Evolutionary conservation across 2,888 invertebrate genomes (phyloP).

Genomic region (Nephrotoma guestfalica): DNA sequence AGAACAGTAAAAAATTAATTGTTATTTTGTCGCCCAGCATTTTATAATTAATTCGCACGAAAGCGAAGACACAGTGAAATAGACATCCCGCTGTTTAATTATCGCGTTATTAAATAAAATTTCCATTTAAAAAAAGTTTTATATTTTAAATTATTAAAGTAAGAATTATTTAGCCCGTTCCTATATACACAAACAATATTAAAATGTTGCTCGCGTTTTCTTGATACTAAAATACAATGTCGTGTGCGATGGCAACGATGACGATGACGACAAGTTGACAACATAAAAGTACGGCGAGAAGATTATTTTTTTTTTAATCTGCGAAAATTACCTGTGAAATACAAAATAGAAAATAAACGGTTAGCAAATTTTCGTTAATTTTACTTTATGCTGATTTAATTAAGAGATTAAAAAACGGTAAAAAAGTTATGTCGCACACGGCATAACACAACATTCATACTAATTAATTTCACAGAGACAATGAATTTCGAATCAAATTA

Average conservation of each 20-base stretch:
- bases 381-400: background rate
- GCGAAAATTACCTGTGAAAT: background rate
- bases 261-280: background rate
- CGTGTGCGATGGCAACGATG: too few species aligned
- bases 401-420: background rate
- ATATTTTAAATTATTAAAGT: background rate
- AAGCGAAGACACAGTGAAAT: background rate
- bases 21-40: background rate
- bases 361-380: background rate
- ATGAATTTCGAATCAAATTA: background rate
- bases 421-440: background rate
- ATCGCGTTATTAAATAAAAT: background rate
- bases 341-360: background rate
- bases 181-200: background rate
- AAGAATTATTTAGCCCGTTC: background rate
- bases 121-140: background rate
- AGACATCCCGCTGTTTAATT: background rate
- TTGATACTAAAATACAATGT: too few species aligned
- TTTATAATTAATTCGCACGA: background rate
- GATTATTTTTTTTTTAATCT: background rate
- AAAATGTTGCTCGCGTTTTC: background rate
- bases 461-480: background rate
- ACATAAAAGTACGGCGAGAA: background rate
- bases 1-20: background rate
- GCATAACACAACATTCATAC: background rate